Evolutionary conservation across 2,113 vertebrate genomes (phyloP).

Genomic region (Erythrolamprus reginae): DNA sequence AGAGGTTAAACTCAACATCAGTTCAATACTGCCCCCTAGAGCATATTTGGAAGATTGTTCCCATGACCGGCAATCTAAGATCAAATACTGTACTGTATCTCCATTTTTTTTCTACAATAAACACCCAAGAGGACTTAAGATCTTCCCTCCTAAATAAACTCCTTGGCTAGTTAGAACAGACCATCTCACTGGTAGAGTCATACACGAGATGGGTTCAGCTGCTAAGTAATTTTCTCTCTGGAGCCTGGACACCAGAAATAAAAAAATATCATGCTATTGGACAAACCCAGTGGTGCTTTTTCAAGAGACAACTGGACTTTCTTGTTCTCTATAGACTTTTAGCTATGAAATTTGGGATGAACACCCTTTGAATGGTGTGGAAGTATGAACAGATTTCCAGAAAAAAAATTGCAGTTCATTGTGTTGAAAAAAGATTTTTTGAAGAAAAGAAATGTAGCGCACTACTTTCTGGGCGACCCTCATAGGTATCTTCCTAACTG

Average conservation of each 20-base stretch:
- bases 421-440: too few relatives aligned
- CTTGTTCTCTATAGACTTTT: too few relatives aligned
- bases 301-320: too few relatives aligned
- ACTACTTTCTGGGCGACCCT: too few relatives aligned
- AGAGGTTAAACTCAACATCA: neutral
- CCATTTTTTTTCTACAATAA: neutral
- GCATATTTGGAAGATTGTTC: neutral
- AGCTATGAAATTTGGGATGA: too few relatives aligned
- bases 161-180: neutral
- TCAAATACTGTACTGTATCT: neutral
- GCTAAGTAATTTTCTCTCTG: neutral
- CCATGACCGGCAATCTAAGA: neutral
- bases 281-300: too few relatives aligned
- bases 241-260: neutral
- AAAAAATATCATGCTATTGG: neutral
- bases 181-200: neutral
- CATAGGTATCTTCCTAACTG: neutral
- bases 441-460: too few relatives aligned
- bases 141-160: neutral
- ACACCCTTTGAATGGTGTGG: too few relatives aligned
- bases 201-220: neutral
- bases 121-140: neutral
- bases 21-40: neutral
- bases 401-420: too few relatives aligned
- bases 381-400: too few relatives aligned